Conservation (phyloP, 2,797 vertebrate genomes). For the Helostoma temminkii region DNA sequence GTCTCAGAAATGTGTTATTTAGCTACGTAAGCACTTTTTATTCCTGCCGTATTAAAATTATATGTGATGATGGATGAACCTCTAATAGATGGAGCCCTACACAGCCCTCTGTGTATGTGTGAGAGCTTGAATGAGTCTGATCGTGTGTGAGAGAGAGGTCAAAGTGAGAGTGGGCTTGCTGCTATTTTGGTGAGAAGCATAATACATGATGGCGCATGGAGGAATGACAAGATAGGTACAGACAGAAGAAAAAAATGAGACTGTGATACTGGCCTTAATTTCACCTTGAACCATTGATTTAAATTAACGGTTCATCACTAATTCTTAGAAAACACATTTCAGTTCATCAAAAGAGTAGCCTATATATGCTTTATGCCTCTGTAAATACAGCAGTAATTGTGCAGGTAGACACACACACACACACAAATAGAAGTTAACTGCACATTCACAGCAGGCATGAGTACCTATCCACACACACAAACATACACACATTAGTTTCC, state of each 20-base stretch:
- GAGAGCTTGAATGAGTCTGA: background rate
- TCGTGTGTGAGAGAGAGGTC: constrained; percentile 25
- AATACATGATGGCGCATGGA: constrained; percentile 27
- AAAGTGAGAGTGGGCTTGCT: constrained; percentile 48
- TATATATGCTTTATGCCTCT: background rate
- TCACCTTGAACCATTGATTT: no score
- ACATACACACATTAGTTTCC: constrained; percentile 50
- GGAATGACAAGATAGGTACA: background rate
- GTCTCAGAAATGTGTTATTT: constrained; percentile 59
- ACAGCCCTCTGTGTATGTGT: constrained; percentile 11
- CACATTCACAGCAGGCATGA: constrained; percentile 29
- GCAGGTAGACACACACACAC: constrained; percentile 10
- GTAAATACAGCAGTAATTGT: constrained; percentile 11
- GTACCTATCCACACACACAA: constrained; percentile 17
- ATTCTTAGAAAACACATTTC: constrained; percentile 33
- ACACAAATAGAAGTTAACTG: constrained; percentile 33
- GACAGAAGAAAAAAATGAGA: constrained; percentile 2
- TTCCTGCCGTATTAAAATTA: constrained; percentile 73
- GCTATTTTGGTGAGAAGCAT: constrained; percentile 41
- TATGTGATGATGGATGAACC: constrained; percentile 76
- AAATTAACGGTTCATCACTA: constrained; percentile 25
- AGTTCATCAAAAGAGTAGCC: constrained; percentile 4
- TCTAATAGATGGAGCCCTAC: constrained; percentile 70
- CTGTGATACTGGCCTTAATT: constrained; percentile 22
- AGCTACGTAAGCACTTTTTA: constrained; percentile 74